A percentile compares a stretch with the other conserved stretches of the same genome.
Evolutionary conservation across 53 echinoderm and acorn worm genomes (phyloP).

Genomic region (Holothuria leucospilota): DNA sequence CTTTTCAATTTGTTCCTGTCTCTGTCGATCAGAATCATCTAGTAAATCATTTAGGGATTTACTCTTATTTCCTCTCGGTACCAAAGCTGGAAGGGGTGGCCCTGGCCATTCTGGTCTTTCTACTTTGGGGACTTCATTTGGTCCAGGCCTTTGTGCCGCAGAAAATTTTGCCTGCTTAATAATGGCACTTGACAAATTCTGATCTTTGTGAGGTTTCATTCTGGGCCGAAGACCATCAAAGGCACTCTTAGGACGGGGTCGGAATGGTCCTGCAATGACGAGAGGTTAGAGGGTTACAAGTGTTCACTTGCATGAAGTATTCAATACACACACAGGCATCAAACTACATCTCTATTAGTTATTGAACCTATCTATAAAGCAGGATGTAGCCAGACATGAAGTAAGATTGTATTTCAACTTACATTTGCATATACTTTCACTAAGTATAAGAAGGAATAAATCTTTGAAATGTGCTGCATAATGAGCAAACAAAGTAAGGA

Average conservation of each 20-base stretch:
- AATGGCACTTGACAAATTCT: slow-evolving; percentile 73
- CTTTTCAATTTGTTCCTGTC: slow-evolving; percentile 49
- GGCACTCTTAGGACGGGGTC: slow-evolving; percentile 81
- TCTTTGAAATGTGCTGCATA: too few relatives aligned
- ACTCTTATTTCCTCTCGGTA: slow-evolving; percentile 67
- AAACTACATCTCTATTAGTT: too few relatives aligned
- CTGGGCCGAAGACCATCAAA: slow-evolving; percentile 88
- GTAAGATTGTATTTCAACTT: too few relatives aligned
- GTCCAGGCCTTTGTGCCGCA: slow-evolving; percentile 82
- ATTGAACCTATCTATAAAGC: too few relatives aligned
- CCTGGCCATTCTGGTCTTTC: slow-evolving; percentile 95
- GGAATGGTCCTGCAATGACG: slow-evolving; percentile 20
- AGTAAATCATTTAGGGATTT: slow-evolving; percentile 82
- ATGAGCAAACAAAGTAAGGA: too few relatives aligned
- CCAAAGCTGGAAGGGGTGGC: slow-evolving; percentile 74
- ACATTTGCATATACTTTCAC: too few relatives aligned
- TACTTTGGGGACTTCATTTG: slow-evolving; percentile 81
- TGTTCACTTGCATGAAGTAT: too few relatives aligned
- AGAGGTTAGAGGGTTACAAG: too few relatives aligned
- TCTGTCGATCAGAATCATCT: slow-evolving; percentile 66
- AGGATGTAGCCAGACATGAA: too few relatives aligned
- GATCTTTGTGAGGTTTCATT: slow-evolving; percentile 86
- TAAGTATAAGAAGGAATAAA: too few relatives aligned
- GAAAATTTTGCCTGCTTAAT: slow-evolving; percentile 89
- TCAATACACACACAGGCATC: too few relatives aligned